Conservation (phyloP, 2,113 vertebrate species). For the Tiliqua scincoides region DNA sequence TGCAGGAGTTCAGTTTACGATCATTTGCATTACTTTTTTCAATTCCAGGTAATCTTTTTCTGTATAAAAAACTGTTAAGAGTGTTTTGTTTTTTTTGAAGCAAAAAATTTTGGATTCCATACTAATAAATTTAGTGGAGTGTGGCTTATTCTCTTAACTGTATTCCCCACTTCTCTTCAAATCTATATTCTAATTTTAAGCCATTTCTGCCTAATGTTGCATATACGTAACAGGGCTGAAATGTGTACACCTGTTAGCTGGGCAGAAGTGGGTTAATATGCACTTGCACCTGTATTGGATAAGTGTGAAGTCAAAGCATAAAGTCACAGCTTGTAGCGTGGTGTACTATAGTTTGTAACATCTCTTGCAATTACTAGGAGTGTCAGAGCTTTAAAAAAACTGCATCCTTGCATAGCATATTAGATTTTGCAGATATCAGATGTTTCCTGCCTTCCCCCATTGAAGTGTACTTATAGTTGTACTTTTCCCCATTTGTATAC, state of each 20-base stretch:
- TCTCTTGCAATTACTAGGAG: background rate
- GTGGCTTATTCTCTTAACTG: background rate
- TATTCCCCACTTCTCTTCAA: background rate
- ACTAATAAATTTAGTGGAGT: background rate
- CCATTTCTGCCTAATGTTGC: too few relatives aligned
- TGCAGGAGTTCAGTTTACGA: background rate
- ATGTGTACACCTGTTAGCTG: too few relatives aligned
- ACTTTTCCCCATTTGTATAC: background rate
- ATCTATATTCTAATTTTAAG: background rate
- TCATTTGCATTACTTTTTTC: background rate
- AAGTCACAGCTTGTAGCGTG: background rate
- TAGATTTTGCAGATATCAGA: background rate
- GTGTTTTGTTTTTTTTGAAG: background rate
- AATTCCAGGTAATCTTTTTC: background rate
- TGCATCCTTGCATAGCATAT: too few relatives aligned
- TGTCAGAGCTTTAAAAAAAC: background rate
- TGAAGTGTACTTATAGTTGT: background rate
- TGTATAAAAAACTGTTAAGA: background rate
- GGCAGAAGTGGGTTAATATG: too few relatives aligned
- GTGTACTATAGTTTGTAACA: background rate
- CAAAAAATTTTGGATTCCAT: background rate
- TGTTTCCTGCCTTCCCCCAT: background rate
- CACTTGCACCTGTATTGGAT: background rate
- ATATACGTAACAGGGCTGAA: too few relatives aligned
- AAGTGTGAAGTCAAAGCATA: too few relatives aligned